A percentile compares a stretch with the other conserved stretches of the same genome.
Conservation (phyloP, 2,888 invertebrate genomes). For the Boloria selene region DNA sequence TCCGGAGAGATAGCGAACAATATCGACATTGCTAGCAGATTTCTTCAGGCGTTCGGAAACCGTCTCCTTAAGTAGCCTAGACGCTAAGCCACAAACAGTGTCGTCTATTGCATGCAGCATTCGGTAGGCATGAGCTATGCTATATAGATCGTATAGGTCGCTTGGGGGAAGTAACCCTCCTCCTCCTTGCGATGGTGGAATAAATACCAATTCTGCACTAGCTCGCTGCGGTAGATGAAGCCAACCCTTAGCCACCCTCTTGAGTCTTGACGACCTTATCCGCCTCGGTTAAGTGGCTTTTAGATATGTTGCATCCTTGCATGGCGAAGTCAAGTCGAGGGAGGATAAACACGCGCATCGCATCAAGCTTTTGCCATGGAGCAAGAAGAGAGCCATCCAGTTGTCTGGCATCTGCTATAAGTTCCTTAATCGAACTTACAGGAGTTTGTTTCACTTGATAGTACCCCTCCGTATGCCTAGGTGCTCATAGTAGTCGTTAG, state of each 20-base stretch:
- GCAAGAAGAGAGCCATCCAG: conserved; percentile 1
- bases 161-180: not conserved
- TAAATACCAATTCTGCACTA: too few species aligned
- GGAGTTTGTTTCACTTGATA: not conserved
- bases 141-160: not conserved
- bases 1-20: not conserved
- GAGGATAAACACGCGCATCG: not conserved
- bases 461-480: not conserved
- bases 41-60: not conserved
- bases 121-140: not conserved
- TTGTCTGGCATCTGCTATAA: not conserved
- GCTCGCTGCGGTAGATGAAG: too few species aligned
- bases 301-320: not conserved
- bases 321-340: not conserved
- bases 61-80: not conserved
- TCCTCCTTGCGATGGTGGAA: too few species aligned
- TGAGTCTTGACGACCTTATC: too few species aligned
- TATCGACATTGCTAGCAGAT: not conserved
- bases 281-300: not conserved
- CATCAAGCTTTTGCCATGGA: not conserved
- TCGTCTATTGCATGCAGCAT: not conserved
- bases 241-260: too few species aligned
- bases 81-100: not conserved
- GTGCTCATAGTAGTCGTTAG: not conserved
- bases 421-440: not conserved